Conservation (phyloP, 2,113 vertebrate species). For the Erinaceus europaeus region DNA sequence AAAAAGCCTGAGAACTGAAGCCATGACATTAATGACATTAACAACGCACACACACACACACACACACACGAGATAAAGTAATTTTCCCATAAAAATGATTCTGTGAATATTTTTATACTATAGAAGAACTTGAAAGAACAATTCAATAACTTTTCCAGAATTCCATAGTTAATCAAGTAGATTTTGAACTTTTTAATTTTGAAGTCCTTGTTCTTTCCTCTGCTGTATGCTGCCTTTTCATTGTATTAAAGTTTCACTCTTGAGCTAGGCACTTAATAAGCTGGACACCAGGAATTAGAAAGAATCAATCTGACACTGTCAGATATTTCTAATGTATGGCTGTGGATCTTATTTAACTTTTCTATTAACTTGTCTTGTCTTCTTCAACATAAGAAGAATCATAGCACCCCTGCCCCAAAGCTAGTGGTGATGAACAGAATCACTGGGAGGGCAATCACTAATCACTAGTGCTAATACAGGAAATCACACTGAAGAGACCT, state of each 20-base stretch:
- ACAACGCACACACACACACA: too few relatives aligned
- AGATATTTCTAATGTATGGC: background rate
- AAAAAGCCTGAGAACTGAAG: too few relatives aligned
- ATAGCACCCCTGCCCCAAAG: background rate
- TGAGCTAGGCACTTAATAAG: background rate
- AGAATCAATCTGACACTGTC: background rate
- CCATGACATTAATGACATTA: too few relatives aligned
- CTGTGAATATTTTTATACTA: background rate
- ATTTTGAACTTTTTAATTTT: constrained; percentile 17
- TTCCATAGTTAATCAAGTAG: background rate
- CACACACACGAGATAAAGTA: background rate
- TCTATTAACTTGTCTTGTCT: background rate
- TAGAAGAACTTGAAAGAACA: background rate
- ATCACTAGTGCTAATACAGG: too few relatives aligned
- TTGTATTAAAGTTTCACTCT: background rate
- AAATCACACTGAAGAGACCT: background rate
- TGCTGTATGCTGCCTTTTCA: background rate
- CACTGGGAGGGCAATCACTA: fast-evolving
- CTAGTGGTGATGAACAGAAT: background rate
- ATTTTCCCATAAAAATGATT: background rate
- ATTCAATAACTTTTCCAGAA: background rate
- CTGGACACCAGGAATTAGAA: background rate
- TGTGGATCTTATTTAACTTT: fast-evolving
- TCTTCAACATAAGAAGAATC: background rate
- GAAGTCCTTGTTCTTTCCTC: background rate